Evolutionary conservation across 2,113 vertebrate species (phyloP).

Genomic region (Carassius carassius): DNA sequence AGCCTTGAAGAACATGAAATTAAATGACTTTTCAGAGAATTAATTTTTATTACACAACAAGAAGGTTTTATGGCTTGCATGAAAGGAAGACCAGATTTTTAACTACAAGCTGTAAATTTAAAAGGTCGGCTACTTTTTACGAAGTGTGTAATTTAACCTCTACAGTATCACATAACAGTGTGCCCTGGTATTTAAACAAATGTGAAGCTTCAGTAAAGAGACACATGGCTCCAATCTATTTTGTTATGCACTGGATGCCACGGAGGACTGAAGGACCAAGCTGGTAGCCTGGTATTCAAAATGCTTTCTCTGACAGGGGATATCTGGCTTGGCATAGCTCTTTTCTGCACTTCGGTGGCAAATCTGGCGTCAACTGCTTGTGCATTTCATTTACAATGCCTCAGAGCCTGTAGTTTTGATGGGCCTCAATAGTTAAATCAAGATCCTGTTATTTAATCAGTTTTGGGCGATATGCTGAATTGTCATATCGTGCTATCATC

Average conservation of each 20-base stretch:
- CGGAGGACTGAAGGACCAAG: not conserved
- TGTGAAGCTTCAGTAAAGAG: slow-evolving; percentile 7
- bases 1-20: slow-evolving; percentile 5
- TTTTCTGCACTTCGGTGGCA: not conserved
- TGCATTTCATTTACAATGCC: not conserved
- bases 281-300: not conserved
- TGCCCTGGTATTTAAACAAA: not conserved
- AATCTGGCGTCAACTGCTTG: not conserved
- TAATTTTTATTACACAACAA: not conserved
- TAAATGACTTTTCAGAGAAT: not conserved
- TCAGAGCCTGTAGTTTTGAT: not conserved
- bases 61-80: not conserved
- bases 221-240: not conserved
- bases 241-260: slow-evolving; percentile 1
- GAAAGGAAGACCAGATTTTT: not conserved
- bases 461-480: too few species aligned
- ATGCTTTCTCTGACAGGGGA: not conserved
- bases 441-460: not conserved
- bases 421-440: not conserved
- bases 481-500: too few species aligned
- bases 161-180: slow-evolving; percentile 2
- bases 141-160: slow-evolving; percentile 3
- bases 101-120: slow-evolving; percentile 11
- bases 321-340: not conserved
- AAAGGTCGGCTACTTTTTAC: slow-evolving; percentile 11